Evolutionary conservation across 2,888 invertebrate species (phyloP).

Genomic region (Hoplodrina blanda): DNA sequence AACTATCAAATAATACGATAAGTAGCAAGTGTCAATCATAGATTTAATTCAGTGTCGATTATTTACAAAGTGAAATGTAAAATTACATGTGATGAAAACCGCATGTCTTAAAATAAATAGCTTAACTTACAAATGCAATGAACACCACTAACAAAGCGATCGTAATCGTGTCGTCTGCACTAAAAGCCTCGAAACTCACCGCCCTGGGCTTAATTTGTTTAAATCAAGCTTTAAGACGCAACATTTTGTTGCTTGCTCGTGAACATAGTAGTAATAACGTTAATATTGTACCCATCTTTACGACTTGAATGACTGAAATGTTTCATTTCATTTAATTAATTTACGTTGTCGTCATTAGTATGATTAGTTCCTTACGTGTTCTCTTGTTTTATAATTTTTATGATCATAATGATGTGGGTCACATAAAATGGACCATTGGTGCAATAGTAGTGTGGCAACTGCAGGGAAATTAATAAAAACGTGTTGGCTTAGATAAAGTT

Average conservation of each 20-base stretch:
- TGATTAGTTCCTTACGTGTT: conserved; percentile 10
- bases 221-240: conserved; percentile 76
- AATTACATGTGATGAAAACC: no score
- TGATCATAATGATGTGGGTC: neutral
- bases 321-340: conserved; percentile 56
- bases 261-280: conserved; percentile 69
- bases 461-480: no score
- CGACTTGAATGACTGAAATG: conserved; percentile 59
- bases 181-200: conserved; percentile 53
- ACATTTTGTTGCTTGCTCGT: conserved; percentile 73
- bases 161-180: conserved; percentile 49
- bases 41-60: no score
- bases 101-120: no score
- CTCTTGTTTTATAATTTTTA: conserved; percentile 14
- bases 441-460: no score
- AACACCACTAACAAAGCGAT: no score
- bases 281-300: conserved; percentile 65
- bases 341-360: conserved; percentile 26
- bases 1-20: no score
- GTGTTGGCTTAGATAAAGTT: no score
- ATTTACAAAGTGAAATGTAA: no score
- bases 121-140: no score
- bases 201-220: conserved; percentile 78
- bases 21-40: no score
- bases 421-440: no score